Evolutionary conservation across 1,140 invertebrate genomes (phyloP), one percentile per base, ranked within the genome.

Genomic region (Hormaphis cornu): DNA sequence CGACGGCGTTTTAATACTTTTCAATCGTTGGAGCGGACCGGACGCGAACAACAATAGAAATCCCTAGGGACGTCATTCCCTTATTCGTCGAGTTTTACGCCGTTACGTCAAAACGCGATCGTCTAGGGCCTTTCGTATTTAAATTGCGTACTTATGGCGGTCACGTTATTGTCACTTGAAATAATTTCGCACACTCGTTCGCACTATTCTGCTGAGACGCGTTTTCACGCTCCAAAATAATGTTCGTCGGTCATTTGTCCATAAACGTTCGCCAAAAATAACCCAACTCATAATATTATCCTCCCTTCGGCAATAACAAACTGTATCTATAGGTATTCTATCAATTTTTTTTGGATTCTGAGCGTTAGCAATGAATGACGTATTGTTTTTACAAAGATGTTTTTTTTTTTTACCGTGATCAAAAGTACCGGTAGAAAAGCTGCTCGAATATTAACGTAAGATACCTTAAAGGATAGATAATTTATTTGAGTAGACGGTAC

Each of bases 211-310:
- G 28, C 52, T n/a, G n/a, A n/a, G n/a, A n/a, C n/a, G n/a, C 5
- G 10, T 40, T 59, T 59, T 26, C 35, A 12, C 37, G 16, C 22
- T 14, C 7, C 37, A 40, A 40, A 40, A 59, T 28, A 59, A 59
- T 30, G 12, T 46, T 9, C 58, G 4, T 0, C 20, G 24, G 35
- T 7, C n/a, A 59, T 14, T 7, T 2, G 2, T 46, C 40, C 14
- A 44, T 61, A 44, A 61, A 37, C 33, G 56, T 42, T 44, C 44
- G 37, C 56, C 56, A 61, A 61, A 44, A 61, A 61, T 20, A 35
- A 0, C 54, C 14, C 8, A 22, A 7, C 10, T 35, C 35, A 37
- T n/a, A n/a, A n/a, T n/a, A n/a, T n/a, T n/a, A n/a, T n/a, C 3
- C 30, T n/a, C 8, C 3, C 18, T 30, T 30, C 30, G 26, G 50